A percentile compares a stretch with the other conserved stretches of the same genome.
phyloP scores from a whole-genome alignment of 2,888 invertebrate genomes.

The Myopa testacea region DNA sequence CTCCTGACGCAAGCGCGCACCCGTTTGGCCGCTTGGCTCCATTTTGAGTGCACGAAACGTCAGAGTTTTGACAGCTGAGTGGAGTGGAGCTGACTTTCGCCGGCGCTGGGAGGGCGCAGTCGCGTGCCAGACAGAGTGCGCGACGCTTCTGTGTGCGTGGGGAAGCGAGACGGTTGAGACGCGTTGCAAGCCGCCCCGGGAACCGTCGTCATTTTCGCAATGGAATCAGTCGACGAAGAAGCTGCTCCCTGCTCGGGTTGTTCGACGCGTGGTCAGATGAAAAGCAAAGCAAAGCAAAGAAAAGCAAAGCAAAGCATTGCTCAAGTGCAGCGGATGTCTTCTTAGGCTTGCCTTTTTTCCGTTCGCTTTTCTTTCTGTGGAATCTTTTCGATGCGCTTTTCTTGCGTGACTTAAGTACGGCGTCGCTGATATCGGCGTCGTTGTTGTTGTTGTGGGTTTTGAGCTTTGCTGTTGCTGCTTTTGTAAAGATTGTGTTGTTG shows the following conservation, averaged over 20 bases:
- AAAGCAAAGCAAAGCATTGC: too few species aligned
- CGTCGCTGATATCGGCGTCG: slow-evolving; percentile 36
- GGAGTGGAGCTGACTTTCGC: background rate
- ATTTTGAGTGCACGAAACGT: slow-evolving; percentile 57
- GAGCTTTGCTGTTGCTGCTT: background rate
- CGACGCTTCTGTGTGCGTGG: slow-evolving; percentile 14
- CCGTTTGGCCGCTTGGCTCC: slow-evolving; percentile 48
- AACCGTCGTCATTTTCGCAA: slow-evolving; percentile 35
- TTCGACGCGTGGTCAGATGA: background rate
- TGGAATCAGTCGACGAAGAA: slow-evolving; percentile 40
- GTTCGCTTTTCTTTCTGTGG: background rate
- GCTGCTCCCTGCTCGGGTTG: background rate
- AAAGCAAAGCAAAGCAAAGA: background rate
- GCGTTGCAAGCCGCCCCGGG: slow-evolving; percentile 30
- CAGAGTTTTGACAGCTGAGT: slow-evolving; percentile 31
- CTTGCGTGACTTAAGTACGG: slow-evolving; percentile 25
- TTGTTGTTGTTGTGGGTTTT: background rate
- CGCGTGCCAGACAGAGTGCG: slow-evolving; percentile 54
- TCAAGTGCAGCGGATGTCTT: too few species aligned
- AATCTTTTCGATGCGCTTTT: background rate
- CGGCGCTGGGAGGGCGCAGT: slow-evolving; percentile 57
- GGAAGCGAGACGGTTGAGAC: slow-evolving; percentile 38
- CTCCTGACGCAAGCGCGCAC: slow-evolving; percentile 37
- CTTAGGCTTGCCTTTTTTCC: too few species aligned
- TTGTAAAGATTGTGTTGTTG: background rate